Evolutionary conservation across 2,797 vertebrate genomes (phyloP), one percentile per base, ranked within the genome.

Genomic region (Falco cherrug): DNA sequence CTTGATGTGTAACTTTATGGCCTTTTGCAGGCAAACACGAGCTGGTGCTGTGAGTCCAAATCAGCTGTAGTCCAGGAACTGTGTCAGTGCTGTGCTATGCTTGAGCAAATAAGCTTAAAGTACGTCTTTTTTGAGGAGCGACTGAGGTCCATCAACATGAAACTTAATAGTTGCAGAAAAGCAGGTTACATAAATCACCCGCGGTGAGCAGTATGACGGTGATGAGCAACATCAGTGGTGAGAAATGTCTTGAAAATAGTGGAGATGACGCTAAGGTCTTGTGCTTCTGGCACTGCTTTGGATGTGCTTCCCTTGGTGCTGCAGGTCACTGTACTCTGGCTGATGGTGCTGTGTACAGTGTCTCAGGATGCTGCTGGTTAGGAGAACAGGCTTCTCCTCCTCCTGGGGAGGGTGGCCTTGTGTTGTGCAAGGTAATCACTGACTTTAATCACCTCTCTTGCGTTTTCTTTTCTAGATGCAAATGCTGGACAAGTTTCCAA

Each of bases 401-500:
- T 67, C 50, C 50, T 78, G 9, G 53, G 37, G 54, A 79, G 28
- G 5, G 48, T 14, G 26, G 9, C 57, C 39, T 28, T 5, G 31
- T 39, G 63, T 56, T 10, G 3, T 70, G 61, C 13, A 22, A 16
- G 20, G 65, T 21, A 16, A 51, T 47, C 43, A 47, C 47, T 65
- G 29, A 16, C 82, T n/a, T 39, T 8, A 78, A 88, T 60, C 57
- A 35, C n/a, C 33, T 35, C 76, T 91, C 59, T 54, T 80, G 45
- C 56, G 13, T 95, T 91, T 92, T 79, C 17, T 92, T 56, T 97
- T 98, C 92, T 94, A 99, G 99, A 99, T 99, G 99, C 99, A 99
- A 97, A 98, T 99, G 98, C 97, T 99, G 98, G 99, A 99, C 97
- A 99, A 99, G 98, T 99, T 99, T 97, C 99, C 99, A 0, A 99